Conservation (phyloP, 2,888 invertebrate species). For the Euphydryas editha region DNA sequence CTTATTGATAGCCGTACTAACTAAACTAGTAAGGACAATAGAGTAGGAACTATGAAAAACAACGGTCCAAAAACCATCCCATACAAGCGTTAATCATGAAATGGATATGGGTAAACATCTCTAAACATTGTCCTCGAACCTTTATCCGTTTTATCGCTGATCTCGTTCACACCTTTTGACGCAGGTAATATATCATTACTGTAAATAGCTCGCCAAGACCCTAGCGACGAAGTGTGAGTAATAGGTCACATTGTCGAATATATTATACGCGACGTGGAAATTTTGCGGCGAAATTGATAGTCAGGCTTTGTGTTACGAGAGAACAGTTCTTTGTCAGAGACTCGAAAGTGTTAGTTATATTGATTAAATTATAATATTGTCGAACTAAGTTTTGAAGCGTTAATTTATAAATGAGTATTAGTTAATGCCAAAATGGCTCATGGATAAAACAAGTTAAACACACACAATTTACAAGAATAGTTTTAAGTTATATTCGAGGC, state of each 20-base stretch:
- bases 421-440: no score
- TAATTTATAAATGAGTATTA: background rate
- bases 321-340: constrained; percentile 15
- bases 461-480: no score
- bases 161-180: constrained; percentile 47
- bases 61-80: background rate
- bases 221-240: constrained; percentile 49
- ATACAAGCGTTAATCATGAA: background rate
- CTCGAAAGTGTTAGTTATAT: constrained; percentile 6
- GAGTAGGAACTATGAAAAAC: background rate
- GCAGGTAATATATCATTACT: constrained; percentile 45
- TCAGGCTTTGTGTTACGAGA: constrained; percentile 17
- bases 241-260: constrained; percentile 47
- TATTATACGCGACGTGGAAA: constrained; percentile 46
- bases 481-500: no score
- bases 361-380: constrained; percentile 4
- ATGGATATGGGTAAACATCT: constrained; percentile 15
- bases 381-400: background rate
- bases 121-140: constrained; percentile 16
- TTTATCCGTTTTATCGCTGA: constrained; percentile 31
- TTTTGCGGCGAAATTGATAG: constrained; percentile 46
- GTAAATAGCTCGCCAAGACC: constrained; percentile 43
- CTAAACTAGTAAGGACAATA: background rate
- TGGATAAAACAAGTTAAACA: no score
- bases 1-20: no score